Evolutionary conservation across 2,888 invertebrate species (phyloP).

Genomic region (Pegoplata infirma): DNA sequence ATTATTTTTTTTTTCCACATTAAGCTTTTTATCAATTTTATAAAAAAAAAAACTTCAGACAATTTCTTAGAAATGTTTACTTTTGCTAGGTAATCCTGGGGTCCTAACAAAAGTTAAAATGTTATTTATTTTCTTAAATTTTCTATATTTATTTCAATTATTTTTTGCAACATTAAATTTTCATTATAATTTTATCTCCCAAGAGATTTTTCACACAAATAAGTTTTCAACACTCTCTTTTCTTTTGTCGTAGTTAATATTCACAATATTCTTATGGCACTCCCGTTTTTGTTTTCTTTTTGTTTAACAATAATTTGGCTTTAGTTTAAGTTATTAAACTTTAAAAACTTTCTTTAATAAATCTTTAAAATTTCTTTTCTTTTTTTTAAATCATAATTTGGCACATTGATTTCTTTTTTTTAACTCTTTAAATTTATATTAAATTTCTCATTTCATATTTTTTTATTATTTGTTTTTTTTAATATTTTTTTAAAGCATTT

Average conservation of each 20-base stretch:
- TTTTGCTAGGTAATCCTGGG: conserved; percentile 66
- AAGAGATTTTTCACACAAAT: background rate
- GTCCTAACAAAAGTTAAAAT: conserved; percentile 64
- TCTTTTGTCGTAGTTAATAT: too few relatives aligned
- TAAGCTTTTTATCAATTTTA: background rate
- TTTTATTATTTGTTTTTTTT: background rate
- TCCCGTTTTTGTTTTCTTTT: conserved; percentile 39
- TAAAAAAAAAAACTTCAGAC: too few relatives aligned
- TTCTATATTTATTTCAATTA: background rate
- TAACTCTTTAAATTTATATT: background rate
- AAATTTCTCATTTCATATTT: background rate
- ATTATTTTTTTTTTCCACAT: conserved; percentile 7
- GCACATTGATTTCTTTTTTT: conserved; percentile 17
- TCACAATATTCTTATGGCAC: conserved; percentile 25
- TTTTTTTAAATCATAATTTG: conserved; percentile 12
- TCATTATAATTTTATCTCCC: background rate
- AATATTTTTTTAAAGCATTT: background rate
- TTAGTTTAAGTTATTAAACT: background rate
- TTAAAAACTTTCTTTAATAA: too few relatives aligned
- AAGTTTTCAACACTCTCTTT: background rate
- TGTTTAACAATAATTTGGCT: background rate
- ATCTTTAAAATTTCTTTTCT: background rate
- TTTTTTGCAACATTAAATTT: too few relatives aligned
- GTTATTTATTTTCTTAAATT: background rate
- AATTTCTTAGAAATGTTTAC: conserved; percentile 5